A percentile compares a stretch with the other conserved stretches of the same genome.
These are phyloP conservation scores for Acanthosepion pharaonis DNA, from an alignment of 2,888 invertebrate species.

Conservation along the genomic window DNA sequence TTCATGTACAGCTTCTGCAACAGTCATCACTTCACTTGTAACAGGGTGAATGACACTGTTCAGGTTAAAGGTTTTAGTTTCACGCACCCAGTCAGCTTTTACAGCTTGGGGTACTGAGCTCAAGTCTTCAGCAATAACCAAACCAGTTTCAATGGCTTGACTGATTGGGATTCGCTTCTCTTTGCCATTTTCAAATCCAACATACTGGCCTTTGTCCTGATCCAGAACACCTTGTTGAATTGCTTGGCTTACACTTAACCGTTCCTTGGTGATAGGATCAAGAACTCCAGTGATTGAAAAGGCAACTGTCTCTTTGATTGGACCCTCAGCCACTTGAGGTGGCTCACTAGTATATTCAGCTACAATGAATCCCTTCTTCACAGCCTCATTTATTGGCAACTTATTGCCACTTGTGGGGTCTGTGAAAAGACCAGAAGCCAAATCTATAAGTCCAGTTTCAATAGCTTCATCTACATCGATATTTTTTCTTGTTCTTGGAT, in stretches of 20 bases:
- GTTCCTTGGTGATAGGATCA: slow-evolving; percentile 90
- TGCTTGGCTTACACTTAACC: slow-evolving; percentile 81
- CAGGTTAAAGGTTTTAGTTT: slow-evolving; percentile 67
- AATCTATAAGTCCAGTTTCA: slow-evolving; percentile 87
- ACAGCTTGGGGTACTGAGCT: slow-evolving; percentile 91
- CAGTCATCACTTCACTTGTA: slow-evolving; percentile 82
- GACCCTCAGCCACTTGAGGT: slow-evolving; percentile 79
- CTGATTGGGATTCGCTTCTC: slow-evolving; percentile 85
- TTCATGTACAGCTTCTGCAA: slow-evolving; percentile 92
- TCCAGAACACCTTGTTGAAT: slow-evolving; percentile 85
- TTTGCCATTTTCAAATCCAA: slow-evolving; percentile 75
- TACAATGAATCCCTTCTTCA: slow-evolving; percentile 86
- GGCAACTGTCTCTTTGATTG: slow-evolving; percentile 80
- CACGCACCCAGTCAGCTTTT: slow-evolving; percentile 85
- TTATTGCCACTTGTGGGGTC: slow-evolving; percentile 87
- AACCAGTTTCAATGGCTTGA: slow-evolving; percentile 86
- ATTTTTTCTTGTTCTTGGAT: slow-evolving; percentile 74
- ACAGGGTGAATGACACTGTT: slow-evolving; percentile 81
- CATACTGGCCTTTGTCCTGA: slow-evolving; percentile 77
- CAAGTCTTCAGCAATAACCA: slow-evolving; percentile 83
- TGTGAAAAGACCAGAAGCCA: slow-evolving; percentile 77
- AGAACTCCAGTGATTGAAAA: slow-evolving; percentile 86
- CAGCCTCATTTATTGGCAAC: slow-evolving; percentile 86
- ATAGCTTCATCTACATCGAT: slow-evolving; percentile 82
- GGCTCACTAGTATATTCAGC: slow-evolving; percentile 86